Percentiles rank a stretch among this genome's conserved stretches.
Conservation (phyloP, 1,140 invertebrate genomes). For the Pinna nobilis region DNA sequence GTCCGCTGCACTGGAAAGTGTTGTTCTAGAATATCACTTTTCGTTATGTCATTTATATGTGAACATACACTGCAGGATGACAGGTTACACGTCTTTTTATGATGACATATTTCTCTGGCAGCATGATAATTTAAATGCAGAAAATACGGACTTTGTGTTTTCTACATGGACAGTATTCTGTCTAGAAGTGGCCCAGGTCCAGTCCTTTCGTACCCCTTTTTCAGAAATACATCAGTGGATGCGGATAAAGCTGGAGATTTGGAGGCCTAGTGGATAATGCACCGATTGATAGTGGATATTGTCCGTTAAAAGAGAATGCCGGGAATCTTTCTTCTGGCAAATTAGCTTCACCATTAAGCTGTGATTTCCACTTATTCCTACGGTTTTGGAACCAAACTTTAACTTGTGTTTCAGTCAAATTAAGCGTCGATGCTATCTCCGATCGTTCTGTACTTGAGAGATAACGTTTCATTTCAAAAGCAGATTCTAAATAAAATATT, state of each 20-base stretch:
- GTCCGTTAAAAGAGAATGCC: background rate
- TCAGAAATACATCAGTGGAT: background rate
- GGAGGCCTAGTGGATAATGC: background rate
- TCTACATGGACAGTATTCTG: background rate
- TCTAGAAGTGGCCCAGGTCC: background rate
- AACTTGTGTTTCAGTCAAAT: constrained; percentile 52
- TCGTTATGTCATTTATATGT: too few relatives aligned
- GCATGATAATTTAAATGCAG: background rate
- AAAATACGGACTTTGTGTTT: background rate
- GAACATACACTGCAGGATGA: too few relatives aligned
- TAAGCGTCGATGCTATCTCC: constrained; percentile 50
- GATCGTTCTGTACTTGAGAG: constrained; percentile 53
- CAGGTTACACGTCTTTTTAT: too few relatives aligned
- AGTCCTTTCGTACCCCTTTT: background rate
- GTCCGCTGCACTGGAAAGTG: too few relatives aligned
- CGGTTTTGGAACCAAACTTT: constrained; percentile 61
- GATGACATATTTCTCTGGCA: background rate
- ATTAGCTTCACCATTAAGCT: constrained; percentile 36
- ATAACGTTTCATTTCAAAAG: constrained; percentile 56
- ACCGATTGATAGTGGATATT: background rate
- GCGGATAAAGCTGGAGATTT: background rate
- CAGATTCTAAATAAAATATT: constrained; percentile 55
- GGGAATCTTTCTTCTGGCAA: constrained; percentile 5
- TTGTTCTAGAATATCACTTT: too few relatives aligned
- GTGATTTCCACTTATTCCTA: constrained; percentile 55